Conservation (phyloP, 2,113 vertebrate species). For the Orycteropus afer region DNA sequence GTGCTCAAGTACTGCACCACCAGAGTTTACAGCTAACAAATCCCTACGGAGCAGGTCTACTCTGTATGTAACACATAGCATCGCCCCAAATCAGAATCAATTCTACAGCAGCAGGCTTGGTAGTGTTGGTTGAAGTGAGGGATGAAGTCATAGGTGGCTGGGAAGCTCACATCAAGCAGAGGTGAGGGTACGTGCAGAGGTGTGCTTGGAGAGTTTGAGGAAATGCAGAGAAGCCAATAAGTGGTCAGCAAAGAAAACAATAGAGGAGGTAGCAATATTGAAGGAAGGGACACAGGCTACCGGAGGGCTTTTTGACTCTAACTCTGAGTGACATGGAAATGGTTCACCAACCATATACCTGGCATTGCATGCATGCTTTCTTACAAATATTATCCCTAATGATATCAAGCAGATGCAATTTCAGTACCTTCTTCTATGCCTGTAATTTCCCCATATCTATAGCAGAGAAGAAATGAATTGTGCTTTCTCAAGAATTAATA, state of each 20-base stretch:
- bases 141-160: neutral
- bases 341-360: too few relatives aligned
- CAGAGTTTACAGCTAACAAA: neutral
- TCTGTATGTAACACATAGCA: neutral
- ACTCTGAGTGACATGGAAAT: neutral
- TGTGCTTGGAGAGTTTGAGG: too few relatives aligned
- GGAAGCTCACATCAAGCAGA: neutral
- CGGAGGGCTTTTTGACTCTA: neutral
- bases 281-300: neutral
- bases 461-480: conserved; percentile 35
- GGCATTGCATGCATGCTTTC: too few relatives aligned
- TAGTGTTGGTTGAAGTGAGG: neutral
- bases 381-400: too few relatives aligned
- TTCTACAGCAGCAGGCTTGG: neutral
- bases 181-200: rapidly evolving
- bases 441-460: neutral
- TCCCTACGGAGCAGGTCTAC: neutral
- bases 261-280: neutral
- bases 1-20: neutral
- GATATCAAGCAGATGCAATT: too few relatives aligned
- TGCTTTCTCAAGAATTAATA: neutral
- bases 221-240: neutral
- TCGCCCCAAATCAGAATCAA: neutral
- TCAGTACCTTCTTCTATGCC: neutral
- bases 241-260: neutral